Conservation (phyloP, 2,797 vertebrate species). For the Stomatorhinus walkeri region DNA sequence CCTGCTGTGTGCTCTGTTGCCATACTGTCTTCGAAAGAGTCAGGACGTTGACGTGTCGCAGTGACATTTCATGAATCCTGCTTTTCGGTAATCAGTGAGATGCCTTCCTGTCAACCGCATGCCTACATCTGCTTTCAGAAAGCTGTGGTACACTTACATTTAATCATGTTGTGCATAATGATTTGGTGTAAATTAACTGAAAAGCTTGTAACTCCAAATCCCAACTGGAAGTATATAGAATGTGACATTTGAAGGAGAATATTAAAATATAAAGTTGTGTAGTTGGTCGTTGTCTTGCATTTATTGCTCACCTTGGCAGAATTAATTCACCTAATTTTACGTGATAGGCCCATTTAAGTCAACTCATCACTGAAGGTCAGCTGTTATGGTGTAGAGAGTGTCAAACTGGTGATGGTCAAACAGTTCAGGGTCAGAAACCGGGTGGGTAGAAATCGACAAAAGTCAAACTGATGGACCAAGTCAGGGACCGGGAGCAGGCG, state of each 20-base stretch:
- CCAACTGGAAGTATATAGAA: background rate
- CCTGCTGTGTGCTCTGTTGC: background rate
- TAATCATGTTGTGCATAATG: background rate
- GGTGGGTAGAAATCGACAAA: background rate
- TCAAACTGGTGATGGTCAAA: background rate
- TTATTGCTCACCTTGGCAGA: background rate
- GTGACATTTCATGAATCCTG: background rate
- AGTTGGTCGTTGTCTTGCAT: background rate
- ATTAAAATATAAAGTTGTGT: background rate
- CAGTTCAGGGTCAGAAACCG: background rate
- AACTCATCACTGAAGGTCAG: background rate
- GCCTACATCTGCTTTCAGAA: background rate
- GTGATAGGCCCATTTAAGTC: background rate
- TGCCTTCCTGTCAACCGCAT: background rate
- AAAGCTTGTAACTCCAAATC: background rate
- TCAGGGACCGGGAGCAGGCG: background rate
- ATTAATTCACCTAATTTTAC: background rate
- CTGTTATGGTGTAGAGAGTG: background rate
- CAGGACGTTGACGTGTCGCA: background rate
- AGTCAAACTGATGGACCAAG: background rate
- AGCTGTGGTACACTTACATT: background rate
- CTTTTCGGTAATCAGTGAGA: background rate
- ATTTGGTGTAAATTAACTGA: background rate
- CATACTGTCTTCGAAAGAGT: background rate
- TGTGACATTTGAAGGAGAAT: background rate